These are phyloP conservation scores for Campylomormyrus tamandua DNA, from an alignment of 2,113 vertebrate genomes.

Conservation along the genomic window DNA sequence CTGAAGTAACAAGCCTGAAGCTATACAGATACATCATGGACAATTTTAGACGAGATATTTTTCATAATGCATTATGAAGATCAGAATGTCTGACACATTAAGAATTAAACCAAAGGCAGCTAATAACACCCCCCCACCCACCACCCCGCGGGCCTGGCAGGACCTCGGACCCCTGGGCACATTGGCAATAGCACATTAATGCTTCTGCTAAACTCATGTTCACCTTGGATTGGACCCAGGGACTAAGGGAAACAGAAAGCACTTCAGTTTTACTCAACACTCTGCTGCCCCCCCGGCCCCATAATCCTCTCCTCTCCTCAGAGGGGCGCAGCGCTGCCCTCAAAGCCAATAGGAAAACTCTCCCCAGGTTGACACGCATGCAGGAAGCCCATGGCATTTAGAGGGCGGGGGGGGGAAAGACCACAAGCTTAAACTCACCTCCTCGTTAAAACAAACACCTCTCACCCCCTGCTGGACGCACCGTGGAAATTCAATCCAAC, in stretches of 20 bases:
- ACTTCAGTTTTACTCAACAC: background rate
- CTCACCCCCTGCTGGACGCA: constrained; percentile 26
- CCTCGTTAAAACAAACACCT: constrained; percentile 25
- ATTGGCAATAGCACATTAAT: background rate
- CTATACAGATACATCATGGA: no score
- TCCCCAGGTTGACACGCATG: background rate
- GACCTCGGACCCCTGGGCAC: background rate
- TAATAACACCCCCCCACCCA: no score
- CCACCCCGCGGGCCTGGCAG: background rate
- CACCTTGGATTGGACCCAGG: background rate
- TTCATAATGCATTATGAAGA: no score
- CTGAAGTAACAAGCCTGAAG: no score
- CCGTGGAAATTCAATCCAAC: background rate
- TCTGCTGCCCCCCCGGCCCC: background rate
- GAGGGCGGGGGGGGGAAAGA: background rate
- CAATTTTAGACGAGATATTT: no score
- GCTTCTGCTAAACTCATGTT: background rate
- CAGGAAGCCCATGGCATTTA: background rate
- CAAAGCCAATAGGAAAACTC: background rate
- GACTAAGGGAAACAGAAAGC: background rate
- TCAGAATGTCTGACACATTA: no score
- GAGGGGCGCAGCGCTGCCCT: background rate
- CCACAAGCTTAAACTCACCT: background rate
- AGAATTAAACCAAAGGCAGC: no score
- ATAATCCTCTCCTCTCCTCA: background rate